phyloP scores from a whole-genome alignment of 2,888 invertebrate genomes.

The Poecilus cupreus region DNA sequence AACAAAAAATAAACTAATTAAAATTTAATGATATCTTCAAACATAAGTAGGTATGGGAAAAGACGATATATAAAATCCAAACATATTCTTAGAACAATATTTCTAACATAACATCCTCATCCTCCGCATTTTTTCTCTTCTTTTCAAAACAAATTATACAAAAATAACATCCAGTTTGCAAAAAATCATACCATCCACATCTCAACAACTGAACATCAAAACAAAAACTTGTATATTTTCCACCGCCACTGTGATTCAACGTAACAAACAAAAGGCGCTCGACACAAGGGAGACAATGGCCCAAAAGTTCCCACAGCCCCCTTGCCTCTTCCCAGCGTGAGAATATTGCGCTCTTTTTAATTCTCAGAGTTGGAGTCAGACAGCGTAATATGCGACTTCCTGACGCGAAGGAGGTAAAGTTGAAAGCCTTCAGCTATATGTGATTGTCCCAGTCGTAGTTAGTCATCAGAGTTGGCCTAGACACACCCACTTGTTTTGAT shows the following conservation, averaged over 20 bases:
- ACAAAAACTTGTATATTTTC: constrained; percentile 31
- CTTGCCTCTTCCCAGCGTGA: constrained; percentile 11
- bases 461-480: constrained; percentile 30
- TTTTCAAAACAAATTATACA: constrained; percentile 21
- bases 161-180: constrained; percentile 10
- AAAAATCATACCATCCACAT: constrained; percentile 32
- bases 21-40: no score
- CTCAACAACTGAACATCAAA: constrained; percentile 21
- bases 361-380: constrained; percentile 45
- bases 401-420: not conserved
- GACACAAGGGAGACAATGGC: constrained; percentile 16
- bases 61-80: not conserved
- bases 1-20: no score
- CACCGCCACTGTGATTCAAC: constrained; percentile 25
- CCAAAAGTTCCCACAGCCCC: constrained; percentile 12
- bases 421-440: not conserved
- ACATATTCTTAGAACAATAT: constrained; percentile 14
- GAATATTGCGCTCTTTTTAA: constrained; percentile 51
- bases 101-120: not conserved
- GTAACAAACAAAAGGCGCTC: constrained; percentile 6
- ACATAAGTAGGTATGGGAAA: not conserved
- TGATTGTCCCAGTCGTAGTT: constrained; percentile 9
- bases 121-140: not conserved
- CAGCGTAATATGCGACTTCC: constrained; percentile 54
- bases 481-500: constrained; percentile 24